A percentile compares a stretch with the other conserved stretches of the same genome.
Conservation (phyloP, 2,888 invertebrate species). For the Anoncus sp. region DNA sequence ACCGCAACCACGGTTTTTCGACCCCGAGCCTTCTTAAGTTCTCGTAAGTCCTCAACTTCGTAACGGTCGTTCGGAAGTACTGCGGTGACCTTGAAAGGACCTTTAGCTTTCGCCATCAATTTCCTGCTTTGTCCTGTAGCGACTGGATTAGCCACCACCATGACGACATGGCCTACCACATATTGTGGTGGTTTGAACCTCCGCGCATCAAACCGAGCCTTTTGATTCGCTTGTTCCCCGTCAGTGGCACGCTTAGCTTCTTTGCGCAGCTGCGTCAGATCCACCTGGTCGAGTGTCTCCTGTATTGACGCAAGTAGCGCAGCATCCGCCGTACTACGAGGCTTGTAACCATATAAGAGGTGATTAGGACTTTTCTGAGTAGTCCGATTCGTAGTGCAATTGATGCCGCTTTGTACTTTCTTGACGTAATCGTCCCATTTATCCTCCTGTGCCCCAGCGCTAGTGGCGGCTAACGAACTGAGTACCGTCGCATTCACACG, state of each 20-base stretch:
- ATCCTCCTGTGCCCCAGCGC: slow-evolving; percentile 59
- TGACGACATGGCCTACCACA: slow-evolving; percentile 64
- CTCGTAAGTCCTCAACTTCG: slow-evolving; percentile 66
- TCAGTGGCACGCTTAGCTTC: slow-evolving; percentile 56
- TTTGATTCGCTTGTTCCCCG: slow-evolving; percentile 53
- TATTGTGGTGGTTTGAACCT: slow-evolving; percentile 58
- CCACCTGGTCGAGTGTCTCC: slow-evolving; percentile 50
- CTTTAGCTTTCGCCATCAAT: slow-evolving; percentile 63
- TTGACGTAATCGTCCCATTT: slow-evolving; percentile 70
- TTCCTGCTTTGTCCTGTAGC: slow-evolving; percentile 67
- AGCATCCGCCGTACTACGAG: slow-evolving; percentile 55
- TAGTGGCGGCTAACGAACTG: slow-evolving; percentile 67
- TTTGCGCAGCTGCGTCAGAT: slow-evolving; percentile 50
- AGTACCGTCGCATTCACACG: slow-evolving; percentile 74
- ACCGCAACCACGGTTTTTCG: slow-evolving; percentile 60
- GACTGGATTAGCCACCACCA: slow-evolving; percentile 58
- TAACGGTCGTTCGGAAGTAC: slow-evolving; percentile 68
- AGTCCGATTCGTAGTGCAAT: slow-evolving; percentile 62
- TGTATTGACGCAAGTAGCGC: slow-evolving; percentile 48
- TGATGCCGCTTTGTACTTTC: slow-evolving; percentile 67
- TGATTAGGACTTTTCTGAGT: slow-evolving; percentile 55
- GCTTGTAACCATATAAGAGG: slow-evolving; percentile 63
- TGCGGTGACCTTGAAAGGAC: slow-evolving; percentile 66
- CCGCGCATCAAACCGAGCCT: slow-evolving; percentile 52
- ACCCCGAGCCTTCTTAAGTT: slow-evolving; percentile 58